phyloP scores from a whole-genome alignment of 1,140 invertebrate genomes.

The Lutraria rhynchaena region DNA sequence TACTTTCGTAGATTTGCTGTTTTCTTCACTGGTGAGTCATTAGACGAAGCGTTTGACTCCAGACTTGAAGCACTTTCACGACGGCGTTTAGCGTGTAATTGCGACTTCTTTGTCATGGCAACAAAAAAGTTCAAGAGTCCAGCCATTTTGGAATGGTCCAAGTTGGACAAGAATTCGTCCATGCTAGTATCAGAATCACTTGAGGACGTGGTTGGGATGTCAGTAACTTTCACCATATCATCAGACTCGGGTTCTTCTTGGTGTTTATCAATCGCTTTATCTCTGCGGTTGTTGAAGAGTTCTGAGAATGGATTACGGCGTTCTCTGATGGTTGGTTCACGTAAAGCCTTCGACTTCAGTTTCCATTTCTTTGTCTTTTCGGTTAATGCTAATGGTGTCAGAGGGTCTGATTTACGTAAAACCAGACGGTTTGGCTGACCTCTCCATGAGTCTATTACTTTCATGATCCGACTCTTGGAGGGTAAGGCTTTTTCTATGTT shows the following conservation, averaged over 20 bases:
- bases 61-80: not conserved
- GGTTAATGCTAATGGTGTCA: not conserved
- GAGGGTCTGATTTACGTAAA: conserved; percentile 24
- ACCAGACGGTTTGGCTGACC: conserved; percentile 37
- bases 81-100: not conserved
- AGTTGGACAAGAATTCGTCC: conserved; percentile 40
- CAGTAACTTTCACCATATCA: not conserved
- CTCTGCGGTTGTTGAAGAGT: conserved; percentile 5
- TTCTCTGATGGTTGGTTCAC: not conserved
- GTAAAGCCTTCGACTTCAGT: not conserved
- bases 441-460: conserved; percentile 30
- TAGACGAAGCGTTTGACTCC: conserved; percentile 12
- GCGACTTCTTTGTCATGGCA: conserved; percentile 33
- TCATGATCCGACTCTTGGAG: conserved; percentile 29
- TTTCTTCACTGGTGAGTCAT: not conserved
- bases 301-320: not conserved
- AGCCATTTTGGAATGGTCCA: conserved; percentile 45
- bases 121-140: conserved; percentile 38
- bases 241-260: not conserved
- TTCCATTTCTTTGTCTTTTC: conserved; percentile 14
- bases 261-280: not conserved
- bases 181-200: conserved; percentile 46
- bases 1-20: not conserved
- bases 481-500: conserved; percentile 33
- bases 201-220: not conserved